Evolutionary conservation across 2,888 invertebrate genomes (phyloP), one percentile per base, ranked within the genome.

Genomic region (Saturnia pavonia): DNA sequence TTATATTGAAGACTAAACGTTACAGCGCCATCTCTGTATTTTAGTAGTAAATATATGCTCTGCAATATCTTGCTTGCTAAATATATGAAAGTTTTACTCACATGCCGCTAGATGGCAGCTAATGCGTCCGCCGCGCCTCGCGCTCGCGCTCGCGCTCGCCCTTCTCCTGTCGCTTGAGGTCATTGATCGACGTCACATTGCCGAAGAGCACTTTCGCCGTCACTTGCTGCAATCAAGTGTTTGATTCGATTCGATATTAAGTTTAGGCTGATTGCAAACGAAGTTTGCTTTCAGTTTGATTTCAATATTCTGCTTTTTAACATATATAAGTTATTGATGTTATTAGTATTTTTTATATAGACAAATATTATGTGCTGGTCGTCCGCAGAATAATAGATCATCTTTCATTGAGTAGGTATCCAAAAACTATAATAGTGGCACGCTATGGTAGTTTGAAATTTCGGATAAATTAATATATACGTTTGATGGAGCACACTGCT

Each of bases 191-290:
- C 75, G 96, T 95, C 85, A 96, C 96, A 79, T 96, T 96, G 74
- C 96, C 96, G 87, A 96, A 96, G 87, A 96, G 95, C 75, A 96
- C 96, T 92, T 96, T 96, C 86, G 96, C 96, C 78, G 96, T 96
- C 86, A 96, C 95, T 91, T 96, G 95, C 88, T 94, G 93, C 81
- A 85, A 87, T 81, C 68, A 71, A 68, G 63, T 63, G 63, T 65
- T 71, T 71, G 68, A 68, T 71, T 68, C 14, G 43, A 70, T 68
- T 70, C 6, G 68, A 68, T 67, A 66, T 70, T 45, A 65, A n/a
- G 42, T 42, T 43, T 70, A 70, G 51, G 67, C 16, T 34, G 16
- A 43, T 43, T 67, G 19, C 27, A 57, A 42, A 43, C 40, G n/a
- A n/a, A 12, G n/a, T 40, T 65, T 65, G 14, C 19, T 16, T 40